A percentile compares a stretch with the other conserved stretches of the same genome.
These are phyloP conservation scores for Panopea generosa DNA, from an alignment of 2,888 invertebrate species.

Conservation along the genomic window DNA sequence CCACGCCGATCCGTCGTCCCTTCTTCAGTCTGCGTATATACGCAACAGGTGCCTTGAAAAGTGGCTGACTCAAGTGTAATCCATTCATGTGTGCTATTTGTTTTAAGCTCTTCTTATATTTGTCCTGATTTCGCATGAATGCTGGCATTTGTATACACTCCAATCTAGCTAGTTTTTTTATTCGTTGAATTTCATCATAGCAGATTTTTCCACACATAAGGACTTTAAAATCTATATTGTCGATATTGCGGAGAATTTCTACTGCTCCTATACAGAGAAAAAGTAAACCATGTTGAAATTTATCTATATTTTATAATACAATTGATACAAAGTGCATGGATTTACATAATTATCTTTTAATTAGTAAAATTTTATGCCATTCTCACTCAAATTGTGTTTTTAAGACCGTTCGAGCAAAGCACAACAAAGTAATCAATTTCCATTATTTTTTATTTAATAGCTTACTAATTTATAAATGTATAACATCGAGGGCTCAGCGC, in stretches of 20 bases:
- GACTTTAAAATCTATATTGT: slow-evolving; percentile 82
- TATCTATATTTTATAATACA: no score
- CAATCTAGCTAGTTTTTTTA: slow-evolving; percentile 79
- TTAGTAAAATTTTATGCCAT: no score
- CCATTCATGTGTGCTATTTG: slow-evolving; percentile 79
- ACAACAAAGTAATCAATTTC: no score
- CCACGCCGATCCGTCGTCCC: slow-evolving; percentile 68
- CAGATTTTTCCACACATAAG: slow-evolving; percentile 83
- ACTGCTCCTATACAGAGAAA: slow-evolving; percentile 82
- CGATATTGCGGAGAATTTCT: slow-evolving; percentile 81
- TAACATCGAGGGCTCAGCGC: no score
- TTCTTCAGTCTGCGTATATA: slow-evolving; percentile 70
- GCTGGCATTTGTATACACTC: slow-evolving; percentile 80
- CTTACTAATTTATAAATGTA: no score
- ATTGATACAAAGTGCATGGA: no score
- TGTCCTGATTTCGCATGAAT: slow-evolving; percentile 81
- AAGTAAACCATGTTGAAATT: background rate
- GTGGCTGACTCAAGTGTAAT: slow-evolving; percentile 68
- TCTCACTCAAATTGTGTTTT: no score
- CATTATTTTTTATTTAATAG: no score
- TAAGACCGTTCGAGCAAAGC: no score
- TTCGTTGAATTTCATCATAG: slow-evolving; percentile 78
- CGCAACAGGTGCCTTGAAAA: slow-evolving; percentile 64
- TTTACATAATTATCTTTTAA: no score
- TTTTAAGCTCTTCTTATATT: slow-evolving; percentile 75